Evolutionary conservation across 1,140 invertebrate species (phyloP).

Genomic region (Hermetia illucens): DNA sequence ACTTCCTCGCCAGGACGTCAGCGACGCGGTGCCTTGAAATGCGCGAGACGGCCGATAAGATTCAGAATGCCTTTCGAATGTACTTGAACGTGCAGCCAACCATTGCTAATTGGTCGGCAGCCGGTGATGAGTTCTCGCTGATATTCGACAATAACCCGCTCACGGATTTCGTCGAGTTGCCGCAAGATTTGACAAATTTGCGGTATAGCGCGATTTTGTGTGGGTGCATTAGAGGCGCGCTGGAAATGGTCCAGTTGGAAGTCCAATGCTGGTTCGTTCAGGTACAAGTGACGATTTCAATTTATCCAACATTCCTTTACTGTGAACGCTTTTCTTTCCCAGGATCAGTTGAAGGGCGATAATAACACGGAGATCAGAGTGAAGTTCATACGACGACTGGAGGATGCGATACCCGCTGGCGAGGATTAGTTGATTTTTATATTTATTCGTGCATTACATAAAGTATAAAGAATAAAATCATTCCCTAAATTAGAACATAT

Average conservation of each 20-base stretch:
- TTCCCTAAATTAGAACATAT: too few relatives aligned
- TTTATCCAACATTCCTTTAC: neutral
- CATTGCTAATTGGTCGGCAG: constrained; percentile 84
- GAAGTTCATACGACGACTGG: constrained; percentile 88
- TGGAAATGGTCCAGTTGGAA: constrained; percentile 89
- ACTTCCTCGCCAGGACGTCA: constrained; percentile 87
- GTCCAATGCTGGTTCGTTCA: constrained; percentile 67
- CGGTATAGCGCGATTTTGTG: constrained; percentile 93
- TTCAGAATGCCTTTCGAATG: constrained; percentile 67
- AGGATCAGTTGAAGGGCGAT: constrained; percentile 94
- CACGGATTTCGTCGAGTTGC: constrained; percentile 97
- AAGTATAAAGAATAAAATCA: constrained; percentile 2
- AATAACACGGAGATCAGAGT: constrained; percentile 85
- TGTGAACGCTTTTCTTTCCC: constrained; percentile 33
- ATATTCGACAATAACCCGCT: constrained; percentile 90
- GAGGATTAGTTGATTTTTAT: constrained; percentile 64
- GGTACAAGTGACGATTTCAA: constrained; percentile 24
- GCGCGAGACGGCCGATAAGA: constrained; percentile 93
- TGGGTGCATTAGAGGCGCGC: constrained; percentile 83
- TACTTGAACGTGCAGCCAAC: constrained; percentile 84
- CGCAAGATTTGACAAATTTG: constrained; percentile 71
- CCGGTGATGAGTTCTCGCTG: constrained; percentile 93
- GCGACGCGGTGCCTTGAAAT: constrained; percentile 87
- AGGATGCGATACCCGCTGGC: constrained; percentile 94
- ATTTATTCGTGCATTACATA: too few relatives aligned